A percentile compares a stretch with the other conserved stretches of the same genome.
phyloP scores from a whole-genome alignment of 2,113 vertebrate genomes.

The Theropithecus gelada region DNA sequence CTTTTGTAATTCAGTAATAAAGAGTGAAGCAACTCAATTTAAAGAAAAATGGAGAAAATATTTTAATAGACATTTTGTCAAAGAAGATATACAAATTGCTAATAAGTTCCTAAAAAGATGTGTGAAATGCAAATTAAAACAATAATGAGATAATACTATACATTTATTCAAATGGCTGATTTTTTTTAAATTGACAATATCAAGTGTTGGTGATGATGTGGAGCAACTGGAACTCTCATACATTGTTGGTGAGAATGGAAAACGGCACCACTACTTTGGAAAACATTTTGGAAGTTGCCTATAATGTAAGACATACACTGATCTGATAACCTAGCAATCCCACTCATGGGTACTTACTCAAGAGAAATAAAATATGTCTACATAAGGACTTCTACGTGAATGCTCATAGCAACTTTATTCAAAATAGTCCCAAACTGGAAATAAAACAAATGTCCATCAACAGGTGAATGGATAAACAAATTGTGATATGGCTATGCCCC shows the following conservation, averaged over 20 bases:
- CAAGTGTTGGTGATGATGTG: background rate
- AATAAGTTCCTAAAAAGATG: background rate
- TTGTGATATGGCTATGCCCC: accelerated
- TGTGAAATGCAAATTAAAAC: slow-evolving; percentile 3
- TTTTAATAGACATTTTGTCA: background rate
- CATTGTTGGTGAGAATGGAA: background rate
- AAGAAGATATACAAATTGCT: background rate
- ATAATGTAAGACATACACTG: background rate
- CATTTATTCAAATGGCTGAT: background rate
- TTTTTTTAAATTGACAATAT: background rate
- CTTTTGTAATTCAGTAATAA: background rate
- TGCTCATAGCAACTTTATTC: background rate
- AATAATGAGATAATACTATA: background rate
- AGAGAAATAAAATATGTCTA: background rate
- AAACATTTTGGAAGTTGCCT: background rate
- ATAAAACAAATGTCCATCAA: background rate
- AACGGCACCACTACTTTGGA: background rate
- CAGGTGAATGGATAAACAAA: background rate
- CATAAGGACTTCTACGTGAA: background rate
- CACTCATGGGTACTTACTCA: background rate
- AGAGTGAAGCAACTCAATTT: background rate
- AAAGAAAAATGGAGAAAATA: background rate
- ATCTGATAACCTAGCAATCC: background rate
- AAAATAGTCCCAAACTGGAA: background rate
- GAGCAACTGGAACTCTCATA: background rate